A percentile compares a stretch with the other conserved stretches of the same genome.
phyloP scores from a whole-genome alignment of 1,140 invertebrate genomes.

The Achatina immaculata region DNA sequence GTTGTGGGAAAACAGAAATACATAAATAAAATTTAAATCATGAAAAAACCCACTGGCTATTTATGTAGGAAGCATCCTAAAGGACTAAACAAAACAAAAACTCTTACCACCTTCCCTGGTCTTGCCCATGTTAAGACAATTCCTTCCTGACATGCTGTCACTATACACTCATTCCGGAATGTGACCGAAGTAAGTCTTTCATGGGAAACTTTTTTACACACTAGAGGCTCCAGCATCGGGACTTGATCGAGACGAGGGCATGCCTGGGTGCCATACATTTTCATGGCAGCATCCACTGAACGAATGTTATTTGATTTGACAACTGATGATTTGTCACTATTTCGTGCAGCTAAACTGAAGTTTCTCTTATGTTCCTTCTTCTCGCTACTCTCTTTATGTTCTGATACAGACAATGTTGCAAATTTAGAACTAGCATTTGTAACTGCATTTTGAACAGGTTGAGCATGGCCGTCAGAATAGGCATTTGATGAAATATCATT shows the following conservation, averaged over 20 bases:
- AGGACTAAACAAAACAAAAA: too few species aligned
- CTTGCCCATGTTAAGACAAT: slow-evolving; percentile 97
- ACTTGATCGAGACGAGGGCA: slow-evolving; percentile 97
- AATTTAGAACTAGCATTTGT: slow-evolving; percentile 72
- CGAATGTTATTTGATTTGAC: slow-evolving; percentile 63
- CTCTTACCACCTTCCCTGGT: slow-evolving; percentile 76
- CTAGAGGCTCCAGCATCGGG: slow-evolving; percentile 93
- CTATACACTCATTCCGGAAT: slow-evolving; percentile 95
- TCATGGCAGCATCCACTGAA: slow-evolving; percentile 66
- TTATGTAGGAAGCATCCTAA: too few species aligned
- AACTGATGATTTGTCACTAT: slow-evolving; percentile 58
- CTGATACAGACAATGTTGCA: slow-evolving; percentile 73
- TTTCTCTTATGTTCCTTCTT: slow-evolving; percentile 82
- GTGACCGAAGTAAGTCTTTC: slow-evolving; percentile 93
- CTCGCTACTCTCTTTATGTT: slow-evolving; percentile 77
- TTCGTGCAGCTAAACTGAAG: slow-evolving; percentile 76
- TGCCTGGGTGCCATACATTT: slow-evolving; percentile 77
- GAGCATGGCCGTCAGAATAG: slow-evolving; percentile 57
- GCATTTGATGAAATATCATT: slow-evolving; percentile 53
- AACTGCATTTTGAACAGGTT: slow-evolving; percentile 61
- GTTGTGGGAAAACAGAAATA: too few species aligned
- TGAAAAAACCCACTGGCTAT: too few species aligned
- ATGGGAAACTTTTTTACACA: slow-evolving; percentile 98
- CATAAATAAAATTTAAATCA: too few species aligned
- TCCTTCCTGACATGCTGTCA: slow-evolving; percentile 98